Conservation (phyloP, 1,140 invertebrate species). For the Danaus plexippus region DNA sequence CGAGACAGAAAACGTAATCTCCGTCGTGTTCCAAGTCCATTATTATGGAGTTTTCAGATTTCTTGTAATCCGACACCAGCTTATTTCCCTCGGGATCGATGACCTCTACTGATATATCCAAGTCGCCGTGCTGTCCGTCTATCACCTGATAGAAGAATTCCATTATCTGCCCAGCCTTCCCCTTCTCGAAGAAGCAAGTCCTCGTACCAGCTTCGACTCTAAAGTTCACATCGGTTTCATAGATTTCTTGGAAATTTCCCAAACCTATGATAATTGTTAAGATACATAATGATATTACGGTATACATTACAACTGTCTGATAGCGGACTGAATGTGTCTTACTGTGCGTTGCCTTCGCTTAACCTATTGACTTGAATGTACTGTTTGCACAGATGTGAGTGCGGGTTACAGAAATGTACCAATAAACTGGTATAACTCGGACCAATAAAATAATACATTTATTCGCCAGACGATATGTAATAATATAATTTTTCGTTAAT, state of each 20-base stretch:
- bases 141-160: constrained; percentile 84
- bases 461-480: too few relatives aligned
- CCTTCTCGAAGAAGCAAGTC: constrained; percentile 79
- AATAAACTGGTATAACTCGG: too few relatives aligned
- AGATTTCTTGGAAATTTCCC: constrained; percentile 25
- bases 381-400: constrained; percentile 26
- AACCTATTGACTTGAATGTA: neutral
- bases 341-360: too few relatives aligned
- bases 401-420: too few relatives aligned
- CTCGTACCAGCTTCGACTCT: constrained; percentile 75
- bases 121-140: constrained; percentile 81
- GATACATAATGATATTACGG: constrained; percentile 21
- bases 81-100: constrained; percentile 75
- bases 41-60: constrained; percentile 76
- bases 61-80: constrained; percentile 78
- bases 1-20: constrained; percentile 85
- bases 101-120: constrained; percentile 82
- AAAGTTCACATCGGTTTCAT: constrained; percentile 78
- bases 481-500: too few relatives aligned
- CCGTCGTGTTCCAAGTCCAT: constrained; percentile 69
- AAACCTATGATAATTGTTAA: neutral
- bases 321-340: neutral
- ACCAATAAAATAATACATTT: too few relatives aligned
- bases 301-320: constrained; percentile 23
- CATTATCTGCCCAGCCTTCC: constrained; percentile 73